phyloP scores from a whole-genome alignment of 2,888 invertebrate species.

The Syritta pipiens region DNA sequence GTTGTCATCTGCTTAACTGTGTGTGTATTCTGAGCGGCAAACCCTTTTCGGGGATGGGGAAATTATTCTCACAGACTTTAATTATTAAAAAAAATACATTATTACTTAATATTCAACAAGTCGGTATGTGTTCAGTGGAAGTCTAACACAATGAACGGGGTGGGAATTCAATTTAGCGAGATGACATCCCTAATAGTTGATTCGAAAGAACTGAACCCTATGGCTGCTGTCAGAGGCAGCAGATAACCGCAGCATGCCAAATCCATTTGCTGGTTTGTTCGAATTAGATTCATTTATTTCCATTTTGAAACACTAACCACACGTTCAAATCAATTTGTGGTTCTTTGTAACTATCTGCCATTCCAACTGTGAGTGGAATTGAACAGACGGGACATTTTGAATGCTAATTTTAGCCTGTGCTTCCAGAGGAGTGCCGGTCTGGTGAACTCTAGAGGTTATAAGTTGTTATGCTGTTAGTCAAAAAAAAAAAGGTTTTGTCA shows the following conservation, averaged over 20 bases:
- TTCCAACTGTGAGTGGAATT: too few relatives aligned
- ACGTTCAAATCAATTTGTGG: too few relatives aligned
- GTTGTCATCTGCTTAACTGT: not conserved
- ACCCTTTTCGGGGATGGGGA: not conserved
- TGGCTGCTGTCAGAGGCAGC: not conserved
- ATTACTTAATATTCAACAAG: not conserved
- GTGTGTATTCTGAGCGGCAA: not conserved
- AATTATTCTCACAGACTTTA: not conserved
- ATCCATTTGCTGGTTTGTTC: not conserved
- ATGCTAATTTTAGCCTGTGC: too few relatives aligned
- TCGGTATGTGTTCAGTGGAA: not conserved
- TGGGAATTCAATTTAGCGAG: not conserved
- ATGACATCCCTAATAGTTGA: not conserved
- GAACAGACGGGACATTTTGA: too few relatives aligned
- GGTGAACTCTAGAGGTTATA: too few relatives aligned
- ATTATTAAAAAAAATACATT: not conserved
- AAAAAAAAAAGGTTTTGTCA: too few relatives aligned
- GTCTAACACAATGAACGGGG: not conserved
- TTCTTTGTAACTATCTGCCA: not conserved
- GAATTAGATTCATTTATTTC: not conserved
- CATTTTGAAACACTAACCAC: too few relatives aligned
- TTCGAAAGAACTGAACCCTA: too few relatives aligned
- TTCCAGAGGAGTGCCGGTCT: too few relatives aligned
- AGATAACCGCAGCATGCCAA: not conserved
- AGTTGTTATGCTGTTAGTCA: too few relatives aligned